Conservation (phyloP, 30 jellyfish, hydroid and myxozoan species). For the Aurelia sp. region DNA sequence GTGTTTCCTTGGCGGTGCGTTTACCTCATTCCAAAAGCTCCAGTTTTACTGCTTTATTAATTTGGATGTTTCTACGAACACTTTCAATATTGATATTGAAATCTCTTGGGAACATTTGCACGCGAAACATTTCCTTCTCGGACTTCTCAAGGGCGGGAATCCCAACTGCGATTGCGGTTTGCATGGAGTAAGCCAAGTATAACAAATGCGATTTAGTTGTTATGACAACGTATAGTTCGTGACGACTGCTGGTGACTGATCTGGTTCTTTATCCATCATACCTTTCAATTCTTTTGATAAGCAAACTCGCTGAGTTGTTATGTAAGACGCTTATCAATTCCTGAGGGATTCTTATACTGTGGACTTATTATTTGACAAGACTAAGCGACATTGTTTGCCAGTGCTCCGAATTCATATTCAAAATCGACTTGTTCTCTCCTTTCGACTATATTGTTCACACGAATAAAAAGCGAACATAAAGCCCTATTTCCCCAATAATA, state of each 20-base stretch:
- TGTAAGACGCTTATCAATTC: slow-evolving; percentile 56
- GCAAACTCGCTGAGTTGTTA: slow-evolving; percentile 68
- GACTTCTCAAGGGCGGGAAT: slow-evolving; percentile 40
- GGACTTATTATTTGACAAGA: slow-evolving; percentile 33
- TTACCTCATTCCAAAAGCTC: too few relatives aligned
- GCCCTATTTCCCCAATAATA: slow-evolving; percentile 75
- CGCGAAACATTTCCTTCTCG: slow-evolving; percentile 8
- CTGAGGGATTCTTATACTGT: slow-evolving; percentile 47
- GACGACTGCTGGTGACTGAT: slow-evolving; percentile 79
- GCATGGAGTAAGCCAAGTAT: slow-evolving; percentile 52
- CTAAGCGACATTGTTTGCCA: slow-evolving; percentile 68
- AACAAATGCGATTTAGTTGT: slow-evolving; percentile 70
- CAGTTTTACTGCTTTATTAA: slow-evolving; percentile 5
- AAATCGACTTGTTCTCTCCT: slow-evolving; percentile 62
- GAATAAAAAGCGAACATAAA: slow-evolving; percentile 68
- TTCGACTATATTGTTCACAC: slow-evolving; percentile 55
- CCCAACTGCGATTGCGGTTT: slow-evolving; percentile 47
- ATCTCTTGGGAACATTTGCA: too few relatives aligned
- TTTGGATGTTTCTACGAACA: not conserved
- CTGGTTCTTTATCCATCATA: slow-evolving; percentile 47
- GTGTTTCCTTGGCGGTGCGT: too few relatives aligned
- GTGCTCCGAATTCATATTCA: slow-evolving; percentile 49
- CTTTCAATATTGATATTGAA: too few relatives aligned
- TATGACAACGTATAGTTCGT: slow-evolving; percentile 55
- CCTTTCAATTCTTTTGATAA: slow-evolving; percentile 50